Percentiles rank a stretch among this genome's conserved stretches.
These are phyloP conservation scores for Phortica okadai DNA, from an alignment of 2,888 invertebrate species.

Conservation along the genomic window DNA sequence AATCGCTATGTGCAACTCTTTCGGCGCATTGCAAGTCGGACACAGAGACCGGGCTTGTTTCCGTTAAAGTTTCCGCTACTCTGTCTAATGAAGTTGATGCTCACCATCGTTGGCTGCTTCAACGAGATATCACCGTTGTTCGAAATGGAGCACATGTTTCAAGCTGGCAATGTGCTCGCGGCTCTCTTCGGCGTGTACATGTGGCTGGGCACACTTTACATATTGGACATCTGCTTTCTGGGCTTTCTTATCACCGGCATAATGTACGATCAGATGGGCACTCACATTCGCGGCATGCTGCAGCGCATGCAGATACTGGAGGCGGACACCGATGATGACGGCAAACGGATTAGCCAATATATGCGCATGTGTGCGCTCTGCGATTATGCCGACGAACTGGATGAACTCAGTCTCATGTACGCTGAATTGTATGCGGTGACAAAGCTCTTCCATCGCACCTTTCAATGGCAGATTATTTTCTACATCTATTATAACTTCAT, in stretches of 20 bases:
- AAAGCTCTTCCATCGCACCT: slow-evolving; percentile 54
- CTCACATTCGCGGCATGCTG: slow-evolving; percentile 54
- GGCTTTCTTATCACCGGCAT: slow-evolving; percentile 62
- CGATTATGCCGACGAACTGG: slow-evolving; percentile 64
- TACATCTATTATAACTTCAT: slow-evolving; percentile 68
- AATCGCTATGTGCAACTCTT: slow-evolving; percentile 59
- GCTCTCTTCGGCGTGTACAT: slow-evolving; percentile 54
- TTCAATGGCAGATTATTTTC: slow-evolving; percentile 69
- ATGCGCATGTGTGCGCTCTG: slow-evolving; percentile 63
- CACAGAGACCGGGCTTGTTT: slow-evolving; percentile 45
- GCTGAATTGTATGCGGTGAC: slow-evolving; percentile 58
- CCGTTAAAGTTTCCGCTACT: slow-evolving; percentile 52
- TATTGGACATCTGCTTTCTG: slow-evolving; percentile 63
- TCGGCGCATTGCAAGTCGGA: slow-evolving; percentile 45
- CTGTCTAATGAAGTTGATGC: slow-evolving; percentile 51
- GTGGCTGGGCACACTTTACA: slow-evolving; percentile 64
- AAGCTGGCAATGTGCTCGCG: neutral
- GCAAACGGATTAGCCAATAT: slow-evolving; percentile 47
- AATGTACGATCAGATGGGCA: slow-evolving; percentile 61
- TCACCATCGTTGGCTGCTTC: slow-evolving; percentile 57
- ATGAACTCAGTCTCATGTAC: slow-evolving; percentile 60
- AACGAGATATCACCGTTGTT: slow-evolving; percentile 58
- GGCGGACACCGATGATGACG: slow-evolving; percentile 27
- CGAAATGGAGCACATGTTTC: neutral
- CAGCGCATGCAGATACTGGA: slow-evolving; percentile 55